Base-by-base conservation (phyloP, 2,888 invertebrate genomes). In the Meganola albula region DNA sequence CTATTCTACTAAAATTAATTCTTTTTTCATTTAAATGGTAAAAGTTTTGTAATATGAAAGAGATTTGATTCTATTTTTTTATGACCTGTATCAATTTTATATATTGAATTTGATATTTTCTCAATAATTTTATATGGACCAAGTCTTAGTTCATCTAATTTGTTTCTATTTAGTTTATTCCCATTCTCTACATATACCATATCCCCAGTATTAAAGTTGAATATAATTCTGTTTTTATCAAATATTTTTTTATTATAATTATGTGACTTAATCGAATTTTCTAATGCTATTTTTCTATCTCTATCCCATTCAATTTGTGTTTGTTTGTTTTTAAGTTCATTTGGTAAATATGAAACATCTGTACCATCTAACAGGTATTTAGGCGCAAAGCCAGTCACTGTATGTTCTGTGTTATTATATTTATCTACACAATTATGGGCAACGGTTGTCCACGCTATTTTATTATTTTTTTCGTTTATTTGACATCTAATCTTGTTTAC, bases 161-260 rank as follows among this genome's bases (percentile, higher is more conserved):
- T 54, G 24, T 34, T 54, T 29, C 55, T 50, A 12, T 58, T 62
- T 23, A 60, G 24, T 32, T 35, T 41, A 22, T 63, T 48, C 18
- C 59, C 59, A 37, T 63, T 58, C 27, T 61, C 61, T 1, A 61
- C 51, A 44, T 24, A 52, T 12, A 58, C 45, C 0, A 2, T 31
- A 18, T 58, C 57, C 23, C 48, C 50, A 31, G 38, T 37, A 8
- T 53, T 44, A 2, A 52, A 44, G 3, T 53, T 30, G 10, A 6
- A 12, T 1, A 44, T 1, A 46, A 23, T 44, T 35, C 48, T 20
- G 24, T 40, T 37, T 34, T 44, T n/a, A 18, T 57, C 51, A 24
- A 18, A 35, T 9, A 31, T 3, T 18, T 2, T 35, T 24, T 56
- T 53, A 13, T 56, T 55, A 20, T 53, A 50, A 1, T 52, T 40